Conservation (phyloP, 2,888 invertebrate genomes). For the Mythimna lalbum region DNA sequence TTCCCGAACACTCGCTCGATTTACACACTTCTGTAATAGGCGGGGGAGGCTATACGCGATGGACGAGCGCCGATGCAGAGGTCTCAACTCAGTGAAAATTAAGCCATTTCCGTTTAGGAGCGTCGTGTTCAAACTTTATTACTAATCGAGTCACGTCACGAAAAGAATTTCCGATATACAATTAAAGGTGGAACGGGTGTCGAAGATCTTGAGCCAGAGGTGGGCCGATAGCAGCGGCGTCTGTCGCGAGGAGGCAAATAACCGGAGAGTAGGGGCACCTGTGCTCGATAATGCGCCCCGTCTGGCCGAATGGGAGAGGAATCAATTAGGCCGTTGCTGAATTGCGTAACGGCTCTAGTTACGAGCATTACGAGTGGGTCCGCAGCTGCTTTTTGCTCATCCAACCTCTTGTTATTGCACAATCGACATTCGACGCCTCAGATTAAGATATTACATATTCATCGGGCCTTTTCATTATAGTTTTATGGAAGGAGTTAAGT, state of each 20-base stretch:
- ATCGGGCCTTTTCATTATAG: slow-evolving; percentile 79
- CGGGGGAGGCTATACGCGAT: slow-evolving; percentile 68
- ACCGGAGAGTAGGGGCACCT: slow-evolving; percentile 85
- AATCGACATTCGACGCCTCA: slow-evolving; percentile 86
- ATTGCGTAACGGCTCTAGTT: slow-evolving; percentile 89
- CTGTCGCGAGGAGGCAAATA: slow-evolving; percentile 85
- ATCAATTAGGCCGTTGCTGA: slow-evolving; percentile 90
- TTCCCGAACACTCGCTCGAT: slow-evolving; percentile 81
- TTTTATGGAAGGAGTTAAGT: slow-evolving; percentile 72
- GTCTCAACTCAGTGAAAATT: slow-evolving; percentile 80
- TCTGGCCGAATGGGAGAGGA: slow-evolving; percentile 89
- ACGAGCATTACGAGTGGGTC: slow-evolving; percentile 86
- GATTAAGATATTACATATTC: slow-evolving; percentile 88
- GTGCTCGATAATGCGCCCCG: slow-evolving; percentile 89
- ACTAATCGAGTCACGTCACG: slow-evolving; percentile 84
- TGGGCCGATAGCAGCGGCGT: slow-evolving; percentile 81
- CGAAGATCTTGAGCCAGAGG: slow-evolving; percentile 79
- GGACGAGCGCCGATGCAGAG: slow-evolving; percentile 73
- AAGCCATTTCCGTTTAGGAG: slow-evolving; percentile 82
- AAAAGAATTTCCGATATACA: slow-evolving; percentile 87
- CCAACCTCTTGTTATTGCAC: slow-evolving; percentile 88
- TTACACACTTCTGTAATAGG: slow-evolving; percentile 83
- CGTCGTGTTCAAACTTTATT: slow-evolving; percentile 82
- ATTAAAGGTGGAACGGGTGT: slow-evolving; percentile 84
- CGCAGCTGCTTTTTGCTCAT: slow-evolving; percentile 89